Percentiles rank a stretch among this genome's conserved stretches.
Conservation (phyloP, 2,113 vertebrate species). For the Aegithalos caudatus region DNA sequence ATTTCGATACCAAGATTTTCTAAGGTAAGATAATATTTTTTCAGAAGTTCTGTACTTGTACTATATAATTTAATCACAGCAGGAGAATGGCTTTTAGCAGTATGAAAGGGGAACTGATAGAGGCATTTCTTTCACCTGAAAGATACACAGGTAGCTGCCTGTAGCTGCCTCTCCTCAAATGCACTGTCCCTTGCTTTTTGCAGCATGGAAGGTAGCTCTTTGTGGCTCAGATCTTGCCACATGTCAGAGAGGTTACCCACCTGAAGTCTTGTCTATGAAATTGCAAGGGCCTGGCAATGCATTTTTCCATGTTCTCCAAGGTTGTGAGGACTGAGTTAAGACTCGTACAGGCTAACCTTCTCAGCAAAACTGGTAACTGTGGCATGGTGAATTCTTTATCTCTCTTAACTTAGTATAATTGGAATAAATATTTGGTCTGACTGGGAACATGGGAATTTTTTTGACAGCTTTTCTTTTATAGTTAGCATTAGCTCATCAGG, state of each 20-base stretch:
- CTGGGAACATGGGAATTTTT: not conserved
- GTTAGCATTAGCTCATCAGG: not conserved
- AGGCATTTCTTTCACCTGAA: not conserved
- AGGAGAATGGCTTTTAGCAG: not conserved
- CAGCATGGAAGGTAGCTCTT: not conserved
- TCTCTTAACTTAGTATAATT: not conserved
- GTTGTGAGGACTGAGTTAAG: not conserved
- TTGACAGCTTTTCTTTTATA: not conserved
- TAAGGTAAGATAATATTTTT: not conserved
- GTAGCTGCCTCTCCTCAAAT: not conserved
- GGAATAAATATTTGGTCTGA: not conserved
- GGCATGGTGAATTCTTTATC: not conserved
- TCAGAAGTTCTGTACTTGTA: not conserved
- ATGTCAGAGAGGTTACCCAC: not conserved
- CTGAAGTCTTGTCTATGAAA: not conserved
- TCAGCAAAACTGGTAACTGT: not conserved
- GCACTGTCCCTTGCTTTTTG: fast-evolving
- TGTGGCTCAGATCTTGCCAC: not conserved
- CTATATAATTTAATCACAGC: not conserved
- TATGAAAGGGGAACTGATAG: not conserved
- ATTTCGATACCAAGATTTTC: not conserved
- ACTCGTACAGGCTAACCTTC: not conserved
- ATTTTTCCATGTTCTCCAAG: not conserved
- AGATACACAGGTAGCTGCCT: not conserved
- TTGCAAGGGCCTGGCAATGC: not conserved